A percentile compares a stretch with the other conserved stretches of the same genome.
phyloP scores from a whole-genome alignment of 1,140 invertebrate species.

The Sarcophaga bullata region DNA sequence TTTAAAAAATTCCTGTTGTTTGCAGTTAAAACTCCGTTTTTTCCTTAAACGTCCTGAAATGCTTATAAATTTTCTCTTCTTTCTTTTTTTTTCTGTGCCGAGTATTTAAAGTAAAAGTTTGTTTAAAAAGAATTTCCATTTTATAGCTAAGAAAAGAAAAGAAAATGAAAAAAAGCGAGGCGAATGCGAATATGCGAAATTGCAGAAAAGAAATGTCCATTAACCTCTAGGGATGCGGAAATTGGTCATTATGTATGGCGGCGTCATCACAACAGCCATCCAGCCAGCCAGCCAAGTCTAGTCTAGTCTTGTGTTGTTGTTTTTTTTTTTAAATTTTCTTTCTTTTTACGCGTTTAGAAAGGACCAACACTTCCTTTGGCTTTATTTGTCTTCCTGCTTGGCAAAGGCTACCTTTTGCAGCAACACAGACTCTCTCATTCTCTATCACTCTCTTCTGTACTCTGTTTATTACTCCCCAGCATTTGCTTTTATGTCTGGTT shows the following conservation, averaged over 20 bases:
- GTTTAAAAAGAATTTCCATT: too few relatives aligned
- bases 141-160: too few relatives aligned
- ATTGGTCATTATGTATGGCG: conserved; percentile 43
- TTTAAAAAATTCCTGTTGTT: too few relatives aligned
- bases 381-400: background rate
- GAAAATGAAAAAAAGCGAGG: too few relatives aligned
- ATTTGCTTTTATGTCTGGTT: background rate
- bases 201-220: conserved; percentile 14
- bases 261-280: background rate
- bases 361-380: background rate
- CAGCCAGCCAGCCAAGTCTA: background rate
- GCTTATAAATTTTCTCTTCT: too few relatives aligned
- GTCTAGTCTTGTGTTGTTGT: too few relatives aligned
- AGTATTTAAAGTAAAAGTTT: too few relatives aligned
- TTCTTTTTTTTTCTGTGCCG: too few relatives aligned
- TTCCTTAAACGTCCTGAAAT: too few relatives aligned
- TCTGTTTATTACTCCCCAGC: background rate
- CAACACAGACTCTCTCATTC: background rate
- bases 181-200: too few relatives aligned
- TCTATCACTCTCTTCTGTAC: background rate
- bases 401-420: background rate
- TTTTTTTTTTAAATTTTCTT: background rate
- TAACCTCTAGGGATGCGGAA: conserved; percentile 44
- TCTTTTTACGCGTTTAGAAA: background rate
- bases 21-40: too few relatives aligned